Conservation (phyloP, 2,113 vertebrate genomes). For the Stigmatopora nigra region DNA sequence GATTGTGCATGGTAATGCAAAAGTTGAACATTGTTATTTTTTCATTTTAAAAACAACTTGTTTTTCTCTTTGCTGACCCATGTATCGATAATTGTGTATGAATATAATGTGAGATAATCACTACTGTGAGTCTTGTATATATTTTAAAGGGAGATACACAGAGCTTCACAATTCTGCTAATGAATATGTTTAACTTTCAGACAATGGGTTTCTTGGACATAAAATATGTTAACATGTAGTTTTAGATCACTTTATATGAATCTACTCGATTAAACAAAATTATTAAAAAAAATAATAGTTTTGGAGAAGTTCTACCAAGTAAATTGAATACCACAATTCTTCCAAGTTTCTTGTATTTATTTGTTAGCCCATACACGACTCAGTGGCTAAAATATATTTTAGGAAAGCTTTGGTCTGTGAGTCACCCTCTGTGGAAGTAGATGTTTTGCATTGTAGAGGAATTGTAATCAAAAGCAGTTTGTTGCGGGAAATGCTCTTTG, state of each 20-base stretch:
- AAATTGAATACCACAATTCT: neutral
- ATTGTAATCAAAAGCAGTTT: neutral
- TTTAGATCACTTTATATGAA: neutral
- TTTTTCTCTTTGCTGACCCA: too few species aligned
- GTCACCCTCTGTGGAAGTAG: constrained; percentile 12
- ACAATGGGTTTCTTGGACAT: neutral
- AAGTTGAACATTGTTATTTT: too few species aligned
- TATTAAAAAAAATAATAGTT: too few species aligned
- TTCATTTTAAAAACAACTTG: too few species aligned
- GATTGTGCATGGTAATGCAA: too few species aligned
- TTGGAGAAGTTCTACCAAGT: neutral
- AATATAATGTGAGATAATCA: too few species aligned
- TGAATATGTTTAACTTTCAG: neutral
- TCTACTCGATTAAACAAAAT: neutral
- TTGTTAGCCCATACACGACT: neutral
- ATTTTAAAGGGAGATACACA: too few species aligned
- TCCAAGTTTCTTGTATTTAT: neutral
- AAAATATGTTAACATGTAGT: neutral
- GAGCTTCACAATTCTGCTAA: too few species aligned
- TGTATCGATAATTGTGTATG: too few species aligned
- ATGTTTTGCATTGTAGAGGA: constrained; percentile 9
- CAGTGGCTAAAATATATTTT: neutral
- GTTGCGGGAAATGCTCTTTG: constrained; percentile 1
- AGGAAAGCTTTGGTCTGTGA: neutral
- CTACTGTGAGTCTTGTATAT: too few species aligned